Conservation (phyloP, 2,113 vertebrate species). For the Gallinago jamesoni region DNA sequence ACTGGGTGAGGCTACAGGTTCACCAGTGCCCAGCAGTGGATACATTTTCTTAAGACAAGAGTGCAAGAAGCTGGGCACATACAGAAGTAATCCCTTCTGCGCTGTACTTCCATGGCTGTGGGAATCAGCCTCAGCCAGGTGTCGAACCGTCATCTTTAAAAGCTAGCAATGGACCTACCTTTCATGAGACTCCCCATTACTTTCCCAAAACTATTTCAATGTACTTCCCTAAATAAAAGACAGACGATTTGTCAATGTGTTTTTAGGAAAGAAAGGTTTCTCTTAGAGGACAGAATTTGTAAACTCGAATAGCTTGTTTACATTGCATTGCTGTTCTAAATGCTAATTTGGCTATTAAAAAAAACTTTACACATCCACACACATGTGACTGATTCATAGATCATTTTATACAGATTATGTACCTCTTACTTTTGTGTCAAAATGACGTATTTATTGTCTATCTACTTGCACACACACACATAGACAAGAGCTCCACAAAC, state of each 20-base stretch:
- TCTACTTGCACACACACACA: too few relatives aligned
- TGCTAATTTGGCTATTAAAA: not conserved
- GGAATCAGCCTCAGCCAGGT: not conserved
- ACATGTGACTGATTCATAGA: not conserved
- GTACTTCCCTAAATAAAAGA: not conserved
- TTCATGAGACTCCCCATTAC: not conserved
- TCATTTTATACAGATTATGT: not conserved
- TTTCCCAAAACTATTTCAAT: not conserved
- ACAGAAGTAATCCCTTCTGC: not conserved
- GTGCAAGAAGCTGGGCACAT: not conserved
- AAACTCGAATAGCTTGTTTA: not conserved
- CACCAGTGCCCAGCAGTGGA: not conserved
- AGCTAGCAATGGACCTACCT: not conserved
- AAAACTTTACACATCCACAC: fast-evolving
- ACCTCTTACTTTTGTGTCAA: not conserved
- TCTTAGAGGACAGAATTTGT: not conserved
- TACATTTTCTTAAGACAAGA: not conserved
- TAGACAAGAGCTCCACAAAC: not conserved
- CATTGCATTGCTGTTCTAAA: not conserved
- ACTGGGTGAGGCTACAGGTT: not conserved
- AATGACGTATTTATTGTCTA: fast-evolving
- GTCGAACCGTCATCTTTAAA: not conserved
- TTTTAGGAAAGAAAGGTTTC: not conserved
- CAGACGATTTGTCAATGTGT: fast-evolving
- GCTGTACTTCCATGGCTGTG: not conserved